Percentiles rank a stretch among this genome's conserved stretches.
These are phyloP conservation scores for Zenarchopterus dispar DNA, from an alignment of 2,797 vertebrate genomes.

Conservation along the genomic window DNA sequence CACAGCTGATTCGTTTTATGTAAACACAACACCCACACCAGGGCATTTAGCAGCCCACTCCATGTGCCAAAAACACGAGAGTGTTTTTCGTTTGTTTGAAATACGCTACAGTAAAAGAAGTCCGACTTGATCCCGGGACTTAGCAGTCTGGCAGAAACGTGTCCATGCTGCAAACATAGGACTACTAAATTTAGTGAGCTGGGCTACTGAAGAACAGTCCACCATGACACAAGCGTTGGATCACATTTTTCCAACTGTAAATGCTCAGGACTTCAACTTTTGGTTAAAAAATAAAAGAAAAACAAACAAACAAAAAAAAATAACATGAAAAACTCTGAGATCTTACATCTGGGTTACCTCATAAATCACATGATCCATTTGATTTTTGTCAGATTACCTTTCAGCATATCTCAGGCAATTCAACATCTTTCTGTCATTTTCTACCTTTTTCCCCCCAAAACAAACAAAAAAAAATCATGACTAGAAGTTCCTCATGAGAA, in stretches of 20 bases:
- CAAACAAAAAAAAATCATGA: slow-evolving; percentile 41
- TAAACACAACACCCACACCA: slow-evolving; percentile 55
- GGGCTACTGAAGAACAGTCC: slow-evolving; percentile 66
- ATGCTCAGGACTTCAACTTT: slow-evolving; percentile 27
- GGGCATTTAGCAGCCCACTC: slow-evolving; percentile 55
- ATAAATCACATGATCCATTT: slow-evolving; percentile 11
- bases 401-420: slow-evolving; percentile 14
- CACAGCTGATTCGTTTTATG: slow-evolving; percentile 70
- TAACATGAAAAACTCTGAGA: background rate
- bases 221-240: slow-evolving; percentile 55
- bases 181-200: slow-evolving; percentile 73
- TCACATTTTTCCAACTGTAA: slow-evolving; percentile 27
- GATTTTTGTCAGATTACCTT: slow-evolving; percentile 2
- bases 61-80: slow-evolving; percentile 63
- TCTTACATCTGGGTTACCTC: background rate
- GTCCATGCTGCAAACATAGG: slow-evolving; percentile 58
- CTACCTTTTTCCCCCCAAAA: slow-evolving; percentile 6
- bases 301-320: slow-evolving; percentile 1
- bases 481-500: slow-evolving; percentile 55
- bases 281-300: slow-evolving; percentile 1
- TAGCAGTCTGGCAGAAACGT: slow-evolving; percentile 77
- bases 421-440: slow-evolving; percentile 22
- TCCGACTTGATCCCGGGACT: slow-evolving; percentile 73
- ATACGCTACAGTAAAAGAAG: slow-evolving; percentile 67
- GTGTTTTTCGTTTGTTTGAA: slow-evolving; percentile 74